Evolutionary conservation across 1,140 invertebrate species (phyloP).

Genomic region (Drosophila sp.): DNA sequence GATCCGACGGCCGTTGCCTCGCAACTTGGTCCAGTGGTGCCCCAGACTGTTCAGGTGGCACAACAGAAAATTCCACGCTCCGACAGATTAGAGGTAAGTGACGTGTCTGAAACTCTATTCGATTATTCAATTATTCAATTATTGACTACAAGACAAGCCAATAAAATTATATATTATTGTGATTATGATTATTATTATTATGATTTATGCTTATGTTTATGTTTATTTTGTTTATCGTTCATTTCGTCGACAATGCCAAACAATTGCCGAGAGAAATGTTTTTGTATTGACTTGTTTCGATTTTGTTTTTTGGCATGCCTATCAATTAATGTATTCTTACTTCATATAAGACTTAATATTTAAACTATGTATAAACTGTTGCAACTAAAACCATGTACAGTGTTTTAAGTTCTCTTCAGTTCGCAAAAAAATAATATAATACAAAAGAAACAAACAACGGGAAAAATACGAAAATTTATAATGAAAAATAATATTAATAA

Average conservation of each 20-base stretch:
- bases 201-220: slow-evolving; percentile 48
- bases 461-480: slow-evolving; percentile 13
- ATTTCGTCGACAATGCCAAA: slow-evolving; percentile 31
- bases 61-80: slow-evolving; percentile 97
- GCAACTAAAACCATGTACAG: slow-evolving; percentile 65
- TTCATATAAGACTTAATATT: slow-evolving; percentile 64
- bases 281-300: slow-evolving; percentile 43
- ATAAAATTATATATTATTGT: slow-evolving; percentile 24
- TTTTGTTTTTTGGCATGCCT: slow-evolving; percentile 60
- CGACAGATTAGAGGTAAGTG: slow-evolving; percentile 97
- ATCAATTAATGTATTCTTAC: slow-evolving; percentile 51
- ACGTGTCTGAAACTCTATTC: slow-evolving; percentile 14
- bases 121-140: slow-evolving; percentile 33
- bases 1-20: slow-evolving; percentile 92
- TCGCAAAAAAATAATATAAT: slow-evolving; percentile 47
- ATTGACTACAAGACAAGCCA: slow-evolving; percentile 38
- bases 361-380: slow-evolving; percentile 58
- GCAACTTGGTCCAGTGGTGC: slow-evolving; percentile 90
- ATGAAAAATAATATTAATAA: slow-evolving; percentile 36
- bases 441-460: background rate
- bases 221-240: slow-evolving; percentile 42
- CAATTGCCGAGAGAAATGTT: slow-evolving; percentile 36
- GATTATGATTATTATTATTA: slow-evolving; percentile 30
- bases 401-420: slow-evolving; percentile 74
- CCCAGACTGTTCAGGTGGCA: slow-evolving; percentile 91